Evolutionary conservation across 1,140 invertebrate genomes (phyloP).

Genomic region (Doryteuthis pealeii): DNA sequence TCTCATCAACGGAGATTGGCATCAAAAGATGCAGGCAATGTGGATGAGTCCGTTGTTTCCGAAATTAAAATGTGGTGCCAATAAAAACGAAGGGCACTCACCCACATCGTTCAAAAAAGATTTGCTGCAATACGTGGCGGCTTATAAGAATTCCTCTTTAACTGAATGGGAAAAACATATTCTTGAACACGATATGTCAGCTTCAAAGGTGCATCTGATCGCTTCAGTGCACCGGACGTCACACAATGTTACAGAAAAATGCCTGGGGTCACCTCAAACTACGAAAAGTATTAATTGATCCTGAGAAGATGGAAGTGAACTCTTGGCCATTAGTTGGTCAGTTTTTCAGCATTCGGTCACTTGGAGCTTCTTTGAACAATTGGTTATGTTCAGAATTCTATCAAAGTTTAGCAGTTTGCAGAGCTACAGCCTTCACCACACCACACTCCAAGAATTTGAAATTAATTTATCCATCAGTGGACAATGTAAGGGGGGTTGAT

Average conservation of each 20-base stretch:
- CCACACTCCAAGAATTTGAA: too few species aligned
- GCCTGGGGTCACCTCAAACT: slow-evolving; percentile 75
- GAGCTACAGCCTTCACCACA: too few species aligned
- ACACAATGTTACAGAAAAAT: slow-evolving; percentile 64
- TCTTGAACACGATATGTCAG: slow-evolving; percentile 76
- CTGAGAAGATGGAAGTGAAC: slow-evolving; percentile 32
- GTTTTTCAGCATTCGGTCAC: slow-evolving; percentile 86
- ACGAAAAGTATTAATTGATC: slow-evolving; percentile 62
- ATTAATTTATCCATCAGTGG: too few species aligned
- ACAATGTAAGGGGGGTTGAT: too few species aligned
- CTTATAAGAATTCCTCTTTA: slow-evolving; percentile 73
- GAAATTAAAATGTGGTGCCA: slow-evolving; percentile 24
- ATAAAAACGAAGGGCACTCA: slow-evolving; percentile 69
- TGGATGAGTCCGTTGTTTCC: slow-evolving; percentile 86
- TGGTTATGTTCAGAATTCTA: too few species aligned
- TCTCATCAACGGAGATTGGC: slow-evolving; percentile 87
- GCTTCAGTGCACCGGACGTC: slow-evolving; percentile 80
- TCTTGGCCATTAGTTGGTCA: slow-evolving; percentile 79
- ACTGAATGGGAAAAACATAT: slow-evolving; percentile 75
- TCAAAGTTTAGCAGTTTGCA: too few species aligned
- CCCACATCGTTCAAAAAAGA: slow-evolving; percentile 81
- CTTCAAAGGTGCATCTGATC: slow-evolving; percentile 84
- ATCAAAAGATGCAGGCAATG: slow-evolving; percentile 87
- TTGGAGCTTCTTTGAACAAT: slow-evolving; percentile 72
- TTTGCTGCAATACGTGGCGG: slow-evolving; percentile 77